Conservation (phyloP, 2,113 vertebrate species). For the Trinectes maculatus region DNA sequence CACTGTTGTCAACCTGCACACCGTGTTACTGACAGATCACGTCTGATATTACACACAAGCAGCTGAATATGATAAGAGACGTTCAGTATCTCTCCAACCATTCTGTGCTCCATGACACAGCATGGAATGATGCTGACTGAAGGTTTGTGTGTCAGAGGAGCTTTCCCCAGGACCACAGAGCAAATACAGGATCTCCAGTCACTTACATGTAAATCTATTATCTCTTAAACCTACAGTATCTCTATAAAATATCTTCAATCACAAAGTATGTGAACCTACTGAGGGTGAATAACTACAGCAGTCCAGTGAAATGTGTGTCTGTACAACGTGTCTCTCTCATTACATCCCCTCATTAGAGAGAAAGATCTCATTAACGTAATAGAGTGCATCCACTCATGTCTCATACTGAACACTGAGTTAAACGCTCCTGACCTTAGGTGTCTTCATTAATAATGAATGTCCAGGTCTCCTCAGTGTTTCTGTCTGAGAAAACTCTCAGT, state of each 20-base stretch:
- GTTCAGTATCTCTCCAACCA: not conserved
- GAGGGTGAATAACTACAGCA: too few species aligned
- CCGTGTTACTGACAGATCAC: not conserved
- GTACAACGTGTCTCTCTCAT: slow-evolving; percentile 27
- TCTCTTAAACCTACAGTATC: not conserved
- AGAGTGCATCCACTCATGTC: slow-evolving; percentile 15
- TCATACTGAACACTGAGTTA: slow-evolving; percentile 7
- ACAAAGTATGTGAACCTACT: too few species aligned
- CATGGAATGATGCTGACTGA: not conserved
- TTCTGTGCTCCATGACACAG: not conserved
- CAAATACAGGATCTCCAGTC: not conserved
- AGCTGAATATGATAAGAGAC: not conserved
- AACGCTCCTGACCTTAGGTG: slow-evolving; percentile 33
- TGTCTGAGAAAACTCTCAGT: slow-evolving; percentile 15
- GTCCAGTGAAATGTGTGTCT: not conserved
- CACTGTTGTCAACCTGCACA: not conserved
- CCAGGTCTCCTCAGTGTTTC: slow-evolving; percentile 22
- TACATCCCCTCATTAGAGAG: slow-evolving; percentile 35
- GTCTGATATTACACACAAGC: too few species aligned
- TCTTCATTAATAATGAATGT: slow-evolving; percentile 42
- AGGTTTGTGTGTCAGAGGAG: not conserved
- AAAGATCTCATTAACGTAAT: slow-evolving; percentile 21
- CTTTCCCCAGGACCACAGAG: not conserved
- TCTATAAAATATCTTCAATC: not conserved
- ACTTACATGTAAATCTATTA: not conserved